phyloP scores from a whole-genome alignment of 2,888 invertebrate species.

The Sicus ferrugineus region DNA sequence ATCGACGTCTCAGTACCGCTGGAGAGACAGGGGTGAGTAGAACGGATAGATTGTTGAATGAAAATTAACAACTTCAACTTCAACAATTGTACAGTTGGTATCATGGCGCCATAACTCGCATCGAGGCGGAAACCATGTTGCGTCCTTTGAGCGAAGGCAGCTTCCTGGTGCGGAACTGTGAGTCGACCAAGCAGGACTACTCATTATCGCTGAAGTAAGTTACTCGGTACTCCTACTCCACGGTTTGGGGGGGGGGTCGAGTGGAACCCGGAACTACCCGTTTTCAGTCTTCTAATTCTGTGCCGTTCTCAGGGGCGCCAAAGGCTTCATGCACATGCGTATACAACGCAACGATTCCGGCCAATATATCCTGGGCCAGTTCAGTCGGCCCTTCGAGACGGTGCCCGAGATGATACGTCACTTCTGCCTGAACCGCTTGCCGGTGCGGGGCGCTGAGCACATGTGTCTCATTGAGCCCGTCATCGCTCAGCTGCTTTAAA shows the following conservation, averaged over 20 bases:
- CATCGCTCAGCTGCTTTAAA: conserved; percentile 79
- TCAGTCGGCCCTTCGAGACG: conserved; percentile 89
- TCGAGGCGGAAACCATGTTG: conserved; percentile 89
- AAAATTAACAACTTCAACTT: not conserved
- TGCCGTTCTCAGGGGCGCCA: conserved; percentile 77
- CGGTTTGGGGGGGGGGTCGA: too few species aligned
- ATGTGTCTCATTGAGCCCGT: conserved; percentile 94
- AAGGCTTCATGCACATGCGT: conserved; percentile 97
- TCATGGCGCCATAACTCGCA: conserved; percentile 90
- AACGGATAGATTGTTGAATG: not conserved
- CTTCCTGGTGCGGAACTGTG: conserved; percentile 92
- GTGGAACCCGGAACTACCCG: not conserved
- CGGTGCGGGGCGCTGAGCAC: conserved; percentile 94
- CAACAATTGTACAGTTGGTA: conserved; percentile 77
- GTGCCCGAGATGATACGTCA: conserved; percentile 96
- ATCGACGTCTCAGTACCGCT: conserved; percentile 83
- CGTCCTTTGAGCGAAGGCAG: conserved; percentile 87
- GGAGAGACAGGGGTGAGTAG: conserved; percentile 84
- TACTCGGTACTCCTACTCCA: too few species aligned
- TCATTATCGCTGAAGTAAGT: conserved; percentile 94
- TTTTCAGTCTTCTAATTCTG: not conserved
- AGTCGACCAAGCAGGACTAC: conserved; percentile 92
- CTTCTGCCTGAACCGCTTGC: conserved; percentile 90
- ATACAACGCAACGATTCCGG: conserved; percentile 83
- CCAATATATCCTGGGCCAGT: conserved; percentile 89